Conservation (phyloP, 2,888 invertebrate species). For the Sarcophaga rosellei region DNA sequence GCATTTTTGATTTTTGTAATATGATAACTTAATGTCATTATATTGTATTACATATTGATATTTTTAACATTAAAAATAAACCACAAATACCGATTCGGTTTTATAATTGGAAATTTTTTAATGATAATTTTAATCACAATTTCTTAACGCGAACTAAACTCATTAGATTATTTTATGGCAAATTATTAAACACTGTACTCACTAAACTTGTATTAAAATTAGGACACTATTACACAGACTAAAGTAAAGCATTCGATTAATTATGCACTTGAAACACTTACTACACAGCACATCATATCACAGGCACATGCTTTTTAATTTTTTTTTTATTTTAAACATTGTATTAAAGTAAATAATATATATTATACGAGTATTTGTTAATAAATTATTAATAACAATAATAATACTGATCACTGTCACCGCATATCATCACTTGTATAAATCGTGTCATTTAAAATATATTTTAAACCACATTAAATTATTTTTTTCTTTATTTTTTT, state of each 20-base stretch:
- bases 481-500: slow-evolving; percentile 22
- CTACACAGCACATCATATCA: slow-evolving; percentile 34
- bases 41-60: not conserved
- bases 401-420: not conserved
- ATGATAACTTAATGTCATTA: slow-evolving; percentile 35
- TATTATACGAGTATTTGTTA: not conserved
- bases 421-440: slow-evolving; percentile 54
- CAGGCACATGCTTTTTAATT: slow-evolving; percentile 42
- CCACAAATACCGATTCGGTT: slow-evolving; percentile 2
- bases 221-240: not conserved
- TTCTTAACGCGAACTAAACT: slow-evolving; percentile 24
- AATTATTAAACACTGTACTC: not conserved
- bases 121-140: slow-evolving; percentile 27
- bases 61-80: not conserved
- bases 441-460: slow-evolving; percentile 13
- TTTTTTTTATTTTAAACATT: slow-evolving; percentile 16
- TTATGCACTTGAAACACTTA: slow-evolving; percentile 36
- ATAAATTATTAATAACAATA: not conserved
- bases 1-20: slow-evolving; percentile 28
- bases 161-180: slow-evolving; percentile 4
- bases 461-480: slow-evolving; percentile 11
- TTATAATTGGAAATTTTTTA: not conserved
- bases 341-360: slow-evolving; percentile 14
- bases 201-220: not conserved
- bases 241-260: slow-evolving; percentile 10